Conservation (phyloP, 1,140 invertebrate species). For the Calosoma granatense region DNA sequence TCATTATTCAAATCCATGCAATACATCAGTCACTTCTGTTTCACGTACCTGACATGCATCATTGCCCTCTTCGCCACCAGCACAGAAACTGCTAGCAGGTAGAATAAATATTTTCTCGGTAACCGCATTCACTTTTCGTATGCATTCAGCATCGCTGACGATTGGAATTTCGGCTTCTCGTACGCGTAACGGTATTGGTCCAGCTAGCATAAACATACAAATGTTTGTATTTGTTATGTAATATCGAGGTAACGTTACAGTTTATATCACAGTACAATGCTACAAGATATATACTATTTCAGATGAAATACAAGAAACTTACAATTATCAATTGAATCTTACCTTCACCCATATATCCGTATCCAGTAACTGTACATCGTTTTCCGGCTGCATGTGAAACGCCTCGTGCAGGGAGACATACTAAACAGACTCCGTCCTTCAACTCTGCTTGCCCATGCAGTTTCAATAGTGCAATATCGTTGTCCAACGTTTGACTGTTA, state of each 20-base stretch:
- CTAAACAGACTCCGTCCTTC: conserved; percentile 67
- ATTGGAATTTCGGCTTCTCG: conserved; percentile 87
- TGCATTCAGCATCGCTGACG: conserved; percentile 84
- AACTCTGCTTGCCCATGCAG: conserved; percentile 83
- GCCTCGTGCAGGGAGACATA: conserved; percentile 79
- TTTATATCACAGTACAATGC: conserved; percentile 7
- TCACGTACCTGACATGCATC: conserved; percentile 79
- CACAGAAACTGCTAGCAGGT: conserved; percentile 86
- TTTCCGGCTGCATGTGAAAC: conserved; percentile 78
- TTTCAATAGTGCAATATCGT: conserved; percentile 90
- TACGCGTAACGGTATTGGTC: conserved; percentile 79
- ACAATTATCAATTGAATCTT: conserved; percentile 22
- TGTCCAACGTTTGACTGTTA: conserved; percentile 90
- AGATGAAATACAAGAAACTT: not conserved
- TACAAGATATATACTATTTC: no score
- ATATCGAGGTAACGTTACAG: not conserved
- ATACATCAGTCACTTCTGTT: not conserved
- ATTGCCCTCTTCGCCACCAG: conserved; percentile 83
- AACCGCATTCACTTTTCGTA: conserved; percentile 84
- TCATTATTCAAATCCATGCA: conserved; percentile 3
- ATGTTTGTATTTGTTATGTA: no score
- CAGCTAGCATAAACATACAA: conserved; percentile 47
- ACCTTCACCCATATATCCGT: conserved; percentile 92
- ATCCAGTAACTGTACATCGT: conserved; percentile 84
- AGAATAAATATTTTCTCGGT: conserved; percentile 90